Percentiles rank a stretch among this genome's conserved stretches.
Evolutionary conservation across 2,888 invertebrate species (phyloP).

Genomic region (Agonopterix alstromeriana): DNA sequence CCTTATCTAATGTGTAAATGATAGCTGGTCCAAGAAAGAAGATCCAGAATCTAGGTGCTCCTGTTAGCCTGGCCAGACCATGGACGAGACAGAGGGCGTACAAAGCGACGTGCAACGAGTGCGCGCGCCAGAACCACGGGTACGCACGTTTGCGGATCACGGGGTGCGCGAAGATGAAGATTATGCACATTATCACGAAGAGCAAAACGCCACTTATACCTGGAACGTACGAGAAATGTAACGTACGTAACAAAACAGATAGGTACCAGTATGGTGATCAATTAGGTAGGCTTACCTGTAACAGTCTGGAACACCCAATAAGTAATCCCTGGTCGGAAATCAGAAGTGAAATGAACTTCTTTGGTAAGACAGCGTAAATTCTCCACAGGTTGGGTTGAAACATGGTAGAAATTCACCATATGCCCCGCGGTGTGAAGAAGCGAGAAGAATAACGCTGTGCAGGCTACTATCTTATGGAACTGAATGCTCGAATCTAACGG

Average conservation of each 20-base stretch:
- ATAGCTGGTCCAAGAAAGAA: constrained; percentile 95
- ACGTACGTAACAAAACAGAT: too few relatives aligned
- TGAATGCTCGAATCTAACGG: constrained; percentile 96
- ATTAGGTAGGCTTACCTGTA: constrained; percentile 80
- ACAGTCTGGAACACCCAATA: constrained; percentile 98
- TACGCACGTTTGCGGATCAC: constrained; percentile 94
- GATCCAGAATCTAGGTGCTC: constrained; percentile 94
- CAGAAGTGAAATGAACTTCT: constrained; percentile 95
- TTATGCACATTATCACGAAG: constrained; percentile 94
- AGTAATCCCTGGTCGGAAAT: constrained; percentile 94
- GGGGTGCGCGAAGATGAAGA: constrained; percentile 97
- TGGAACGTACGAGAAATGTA: constrained; percentile 31
- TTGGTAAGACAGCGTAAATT: constrained; percentile 94
- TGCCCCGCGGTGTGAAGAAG: constrained; percentile 95
- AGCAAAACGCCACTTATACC: constrained; percentile 92
- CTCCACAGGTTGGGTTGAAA: constrained; percentile 95
- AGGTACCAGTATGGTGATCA: not conserved
- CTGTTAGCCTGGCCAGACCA: constrained; percentile 93
- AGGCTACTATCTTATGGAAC: constrained; percentile 97
- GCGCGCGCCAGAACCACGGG: constrained; percentile 96
- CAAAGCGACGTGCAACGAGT: constrained; percentile 90
- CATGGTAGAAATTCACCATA: constrained; percentile 97
- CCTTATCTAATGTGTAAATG: constrained; percentile 93
- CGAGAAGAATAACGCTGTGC: constrained; percentile 95
- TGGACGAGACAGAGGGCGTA: constrained; percentile 93